A percentile compares a stretch with the other conserved stretches of the same genome.
These are phyloP conservation scores for Campaea margaritaria DNA, from an alignment of 2,888 invertebrate genomes.

Conservation along the genomic window DNA sequence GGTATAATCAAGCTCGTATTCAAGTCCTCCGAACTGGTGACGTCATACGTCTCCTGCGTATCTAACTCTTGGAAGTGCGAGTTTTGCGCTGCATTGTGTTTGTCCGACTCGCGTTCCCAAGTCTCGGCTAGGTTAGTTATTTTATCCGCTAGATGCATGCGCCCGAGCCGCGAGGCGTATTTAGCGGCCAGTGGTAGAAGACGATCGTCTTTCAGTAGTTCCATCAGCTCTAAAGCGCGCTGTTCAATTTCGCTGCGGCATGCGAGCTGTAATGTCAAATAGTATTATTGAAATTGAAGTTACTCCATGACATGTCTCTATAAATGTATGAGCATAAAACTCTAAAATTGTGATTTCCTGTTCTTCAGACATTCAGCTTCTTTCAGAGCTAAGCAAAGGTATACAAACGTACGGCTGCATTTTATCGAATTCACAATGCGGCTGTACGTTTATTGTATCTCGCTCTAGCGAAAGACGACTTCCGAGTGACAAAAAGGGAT, in stretches of 20 bases:
- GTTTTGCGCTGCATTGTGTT: slow-evolving; percentile 63
- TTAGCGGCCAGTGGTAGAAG: slow-evolving; percentile 94
- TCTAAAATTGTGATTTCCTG: too few species aligned
- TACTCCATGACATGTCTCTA: too few species aligned
- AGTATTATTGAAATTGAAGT: too few species aligned
- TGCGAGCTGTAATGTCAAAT: slow-evolving; percentile 86
- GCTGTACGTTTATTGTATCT: too few species aligned
- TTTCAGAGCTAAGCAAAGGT: too few species aligned
- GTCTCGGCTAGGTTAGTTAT: slow-evolving; percentile 86
- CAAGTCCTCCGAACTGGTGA: slow-evolving; percentile 64
- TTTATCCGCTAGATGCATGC: slow-evolving; percentile 91
- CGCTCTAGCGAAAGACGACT: too few species aligned
- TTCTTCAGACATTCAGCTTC: too few species aligned
- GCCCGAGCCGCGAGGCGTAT: slow-evolving; percentile 92
- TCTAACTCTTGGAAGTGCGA: slow-evolving; percentile 71
- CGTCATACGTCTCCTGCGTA: slow-evolving; percentile 74
- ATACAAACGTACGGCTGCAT: too few species aligned
- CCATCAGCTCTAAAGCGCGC: slow-evolving; percentile 94
- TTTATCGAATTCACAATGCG: too few species aligned
- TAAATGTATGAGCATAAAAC: too few species aligned
- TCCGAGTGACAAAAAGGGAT: too few species aligned
- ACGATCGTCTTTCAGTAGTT: slow-evolving; percentile 91
- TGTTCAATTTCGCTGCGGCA: slow-evolving; percentile 93
- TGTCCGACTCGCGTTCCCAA: slow-evolving; percentile 68
- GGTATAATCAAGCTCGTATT: slow-evolving; percentile 78